Evolutionary conservation across 2,113 vertebrate species (phyloP).

Genomic region (Gopherus evgoodei): DNA sequence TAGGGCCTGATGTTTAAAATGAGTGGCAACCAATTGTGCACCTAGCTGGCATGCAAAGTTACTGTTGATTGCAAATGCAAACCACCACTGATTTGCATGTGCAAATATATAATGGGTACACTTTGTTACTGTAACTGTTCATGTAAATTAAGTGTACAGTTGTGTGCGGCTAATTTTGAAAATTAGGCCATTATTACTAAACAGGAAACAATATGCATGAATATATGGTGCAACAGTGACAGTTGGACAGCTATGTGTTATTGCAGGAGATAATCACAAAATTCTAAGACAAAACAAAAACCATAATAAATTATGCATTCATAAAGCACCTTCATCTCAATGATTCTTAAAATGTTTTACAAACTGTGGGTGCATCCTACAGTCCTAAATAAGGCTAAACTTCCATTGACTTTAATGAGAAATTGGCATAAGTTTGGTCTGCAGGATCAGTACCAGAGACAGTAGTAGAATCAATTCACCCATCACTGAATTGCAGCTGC

Average conservation of each 20-base stretch:
- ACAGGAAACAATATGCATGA: neutral
- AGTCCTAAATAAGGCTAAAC: constrained; percentile 12
- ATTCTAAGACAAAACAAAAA: constrained; percentile 18
- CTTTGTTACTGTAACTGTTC: neutral
- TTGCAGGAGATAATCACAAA: constrained; percentile 26
- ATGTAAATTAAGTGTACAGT: neutral
- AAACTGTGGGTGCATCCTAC: neutral
- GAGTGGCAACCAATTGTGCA: neutral
- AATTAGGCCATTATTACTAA: neutral
- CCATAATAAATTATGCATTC: neutral
- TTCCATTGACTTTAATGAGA: constrained; percentile 41
- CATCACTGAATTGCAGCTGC: constrained; percentile 45
- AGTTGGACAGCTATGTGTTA: neutral
- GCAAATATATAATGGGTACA: neutral
- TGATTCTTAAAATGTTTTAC: constrained; percentile 14
- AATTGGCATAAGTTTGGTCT: constrained; percentile 30
- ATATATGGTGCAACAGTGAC: neutral
- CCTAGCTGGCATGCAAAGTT: neutral
- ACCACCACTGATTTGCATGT: neutral
- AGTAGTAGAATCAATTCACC: constrained; percentile 50
- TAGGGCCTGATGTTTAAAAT: neutral
- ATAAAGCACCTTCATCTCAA: neutral
- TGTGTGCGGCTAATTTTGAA: neutral
- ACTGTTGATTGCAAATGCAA: neutral
- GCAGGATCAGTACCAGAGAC: constrained; percentile 34